A percentile compares a stretch with the other conserved stretches of the same genome.
Evolutionary conservation across 2,797 vertebrate genomes (phyloP).

Genomic region (Melanotaenia maccullochi): DNA sequence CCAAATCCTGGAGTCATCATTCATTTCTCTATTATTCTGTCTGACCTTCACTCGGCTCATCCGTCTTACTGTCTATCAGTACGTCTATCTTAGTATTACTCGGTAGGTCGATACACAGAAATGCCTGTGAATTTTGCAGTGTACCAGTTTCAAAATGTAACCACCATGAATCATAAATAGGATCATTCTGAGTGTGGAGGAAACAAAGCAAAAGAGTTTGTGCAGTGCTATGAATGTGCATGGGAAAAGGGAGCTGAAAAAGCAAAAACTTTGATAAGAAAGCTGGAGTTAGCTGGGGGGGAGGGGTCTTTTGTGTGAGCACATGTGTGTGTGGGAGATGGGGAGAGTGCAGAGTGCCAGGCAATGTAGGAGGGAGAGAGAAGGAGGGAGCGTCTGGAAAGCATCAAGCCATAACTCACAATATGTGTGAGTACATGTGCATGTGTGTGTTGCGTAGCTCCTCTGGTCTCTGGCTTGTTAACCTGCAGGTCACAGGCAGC

Average conservation of each 20-base stretch:
- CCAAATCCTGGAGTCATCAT: constrained; percentile 53
- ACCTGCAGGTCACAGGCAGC: constrained; percentile 77
- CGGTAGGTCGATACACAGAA: constrained; percentile 2
- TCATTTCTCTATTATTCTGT: constrained; percentile 19
- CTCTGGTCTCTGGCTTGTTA: constrained; percentile 78
- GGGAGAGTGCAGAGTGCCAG: constrained; percentile 63
- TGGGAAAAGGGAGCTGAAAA: constrained; percentile 64
- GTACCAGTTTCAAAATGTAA: neutral
- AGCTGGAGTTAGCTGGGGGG: constrained; percentile 47
- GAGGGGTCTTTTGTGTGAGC: constrained; percentile 34
- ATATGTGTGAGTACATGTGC: constrained; percentile 40
- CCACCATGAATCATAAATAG: neutral
- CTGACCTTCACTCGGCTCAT: constrained; percentile 55
- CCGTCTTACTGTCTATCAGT: constrained; percentile 25
- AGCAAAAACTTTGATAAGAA: constrained; percentile 67
- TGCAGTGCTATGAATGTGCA: constrained; percentile 51
- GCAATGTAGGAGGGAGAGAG: constrained; percentile 64
- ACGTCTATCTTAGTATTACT: constrained; percentile 3
- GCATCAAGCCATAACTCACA: constrained; percentile 68
- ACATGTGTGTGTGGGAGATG: constrained; percentile 39
- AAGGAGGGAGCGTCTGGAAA: constrained; percentile 72
- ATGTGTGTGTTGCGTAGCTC: constrained; percentile 51
- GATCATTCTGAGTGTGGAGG: constrained; percentile 3
- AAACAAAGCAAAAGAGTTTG: constrained; percentile 25
- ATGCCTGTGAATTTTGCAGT: constrained; percentile 5